phyloP scores from a whole-genome alignment of 2,113 vertebrate species.

The Lagenorhynchus albirostris region DNA sequence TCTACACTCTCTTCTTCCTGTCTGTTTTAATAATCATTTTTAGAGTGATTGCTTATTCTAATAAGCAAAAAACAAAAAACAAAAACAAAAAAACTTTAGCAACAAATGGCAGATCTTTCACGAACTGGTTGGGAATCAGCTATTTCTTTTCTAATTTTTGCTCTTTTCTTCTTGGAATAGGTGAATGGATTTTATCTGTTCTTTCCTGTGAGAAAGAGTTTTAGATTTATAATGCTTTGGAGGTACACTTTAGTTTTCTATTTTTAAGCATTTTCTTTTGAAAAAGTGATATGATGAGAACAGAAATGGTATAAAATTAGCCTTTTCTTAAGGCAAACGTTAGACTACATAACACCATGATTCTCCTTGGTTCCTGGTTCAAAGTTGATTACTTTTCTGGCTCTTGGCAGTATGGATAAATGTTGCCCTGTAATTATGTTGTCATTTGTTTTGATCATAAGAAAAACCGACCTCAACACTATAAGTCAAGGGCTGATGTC shows the following conservation, averaged over 20 bases:
- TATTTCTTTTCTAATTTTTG: background rate
- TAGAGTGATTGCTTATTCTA: background rate
- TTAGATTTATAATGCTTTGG: background rate
- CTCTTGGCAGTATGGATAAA: background rate
- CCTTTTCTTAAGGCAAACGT: background rate
- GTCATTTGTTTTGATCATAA: background rate
- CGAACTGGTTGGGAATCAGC: background rate
- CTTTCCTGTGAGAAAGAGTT: background rate
- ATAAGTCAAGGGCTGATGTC: background rate
- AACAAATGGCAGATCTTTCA: background rate
- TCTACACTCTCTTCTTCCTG: background rate
- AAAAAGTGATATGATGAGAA: background rate
- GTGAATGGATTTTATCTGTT: background rate
- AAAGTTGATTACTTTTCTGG: background rate
- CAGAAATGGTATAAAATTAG: background rate
- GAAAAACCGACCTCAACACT: background rate
- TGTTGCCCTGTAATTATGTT: background rate
- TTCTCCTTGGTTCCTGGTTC: background rate
- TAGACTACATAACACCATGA: background rate
- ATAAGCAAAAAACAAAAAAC: background rate
- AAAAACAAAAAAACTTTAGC: background rate
- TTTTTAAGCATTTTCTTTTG: constrained; percentile 3
- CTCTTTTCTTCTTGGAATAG: background rate
- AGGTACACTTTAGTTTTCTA: background rate
- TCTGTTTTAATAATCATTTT: background rate